Base-by-base conservation (phyloP, 1,140 invertebrate species). In the Brachionus rubens region DNA sequence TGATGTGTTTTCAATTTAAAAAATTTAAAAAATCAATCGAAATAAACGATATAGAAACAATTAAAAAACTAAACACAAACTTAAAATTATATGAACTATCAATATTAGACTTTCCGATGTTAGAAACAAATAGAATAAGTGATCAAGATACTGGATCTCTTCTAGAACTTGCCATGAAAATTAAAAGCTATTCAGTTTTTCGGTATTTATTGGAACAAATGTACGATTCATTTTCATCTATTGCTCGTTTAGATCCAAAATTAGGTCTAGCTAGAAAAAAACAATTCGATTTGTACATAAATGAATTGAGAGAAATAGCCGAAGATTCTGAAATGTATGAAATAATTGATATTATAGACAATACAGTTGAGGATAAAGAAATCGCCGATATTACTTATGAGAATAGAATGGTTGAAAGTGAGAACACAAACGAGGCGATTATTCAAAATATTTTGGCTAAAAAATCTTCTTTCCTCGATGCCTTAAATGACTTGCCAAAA, bases 281-380 rank as follows among this genome's bases (percentile, higher is more conserved):
- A 21, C 0, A 21, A 1, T 50, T 50, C 12, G 68, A 72, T 33
- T 14, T 50, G 3, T 48, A 72, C 50, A 10, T 72, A 33, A 40
- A 21, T 26, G 19, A 41, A 40, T 26, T 72, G 10, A 72, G 68
- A 54, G 50, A 50, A 33, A 72, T 12, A 50, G 68, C 68, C n/a
- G 68, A 72, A 54, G 68, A 72, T 33, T 21, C 21, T 5, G 68
- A 72, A 43, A 26, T 48, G 12, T 54, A 72, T 41, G 68, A 72
- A 40, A 72, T 72, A 30, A 50, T 72, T 26, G 68, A 72, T 40
- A 72, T 72, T 28, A 36, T 72, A 26, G 68, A 72, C 21, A 72
- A 50, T 48, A 52, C 50, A 19, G 30, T 36, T 21, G 47, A 72
- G 50, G 68, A 72, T 54, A 72, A 19, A 52, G 68, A 72, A 72